A percentile compares a stretch with the other conserved stretches of the same genome.
Evolutionary conservation across 2,797 vertebrate genomes (phyloP).

Genomic region (Ctenochaetus hawaiiensis): DNA sequence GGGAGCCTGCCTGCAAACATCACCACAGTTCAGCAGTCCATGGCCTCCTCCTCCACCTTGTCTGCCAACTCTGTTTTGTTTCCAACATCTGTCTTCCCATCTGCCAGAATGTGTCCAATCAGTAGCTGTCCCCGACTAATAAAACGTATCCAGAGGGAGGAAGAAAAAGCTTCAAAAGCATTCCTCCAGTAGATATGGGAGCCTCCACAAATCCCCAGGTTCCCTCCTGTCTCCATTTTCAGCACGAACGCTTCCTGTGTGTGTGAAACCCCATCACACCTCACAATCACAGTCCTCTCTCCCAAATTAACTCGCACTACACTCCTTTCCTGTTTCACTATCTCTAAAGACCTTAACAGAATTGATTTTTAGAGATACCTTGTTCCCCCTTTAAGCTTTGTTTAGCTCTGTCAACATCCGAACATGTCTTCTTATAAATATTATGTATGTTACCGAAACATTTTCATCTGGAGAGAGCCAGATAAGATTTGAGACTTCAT

Average conservation of each 20-base stretch:
- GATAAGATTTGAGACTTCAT: not conserved
- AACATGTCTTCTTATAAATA: no score
- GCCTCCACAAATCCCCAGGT: conserved; percentile 60
- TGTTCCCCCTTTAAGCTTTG: conserved; percentile 20
- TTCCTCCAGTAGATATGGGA: conserved; percentile 65
- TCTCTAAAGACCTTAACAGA: conserved; percentile 24
- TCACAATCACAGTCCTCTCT: conserved; percentile 40
- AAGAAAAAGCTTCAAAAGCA: conserved; percentile 66
- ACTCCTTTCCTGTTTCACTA: conserved; percentile 1
- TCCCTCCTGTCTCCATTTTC: conserved; percentile 58
- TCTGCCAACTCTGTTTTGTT: conserved; percentile 35
- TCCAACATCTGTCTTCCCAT: conserved; percentile 38
- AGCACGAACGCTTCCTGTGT: conserved; percentile 52
- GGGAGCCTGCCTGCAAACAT: not conserved
- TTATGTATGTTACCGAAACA: no score
- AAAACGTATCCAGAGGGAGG: conserved; percentile 62
- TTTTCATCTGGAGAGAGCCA: not conserved
- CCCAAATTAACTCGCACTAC: conserved; percentile 41
- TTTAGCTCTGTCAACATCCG: no score
- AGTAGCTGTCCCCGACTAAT: conserved; percentile 53
- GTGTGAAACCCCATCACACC: conserved; percentile 46
- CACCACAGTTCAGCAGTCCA: conserved; percentile 21
- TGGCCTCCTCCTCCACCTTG: not conserved
- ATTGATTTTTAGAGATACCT: not conserved
- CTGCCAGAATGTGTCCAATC: conserved; percentile 41